Evolutionary conservation across 2,113 vertebrate species (phyloP), one percentile per base, ranked within the genome.

Genomic region (Tragelaphus imberbis): DNA sequence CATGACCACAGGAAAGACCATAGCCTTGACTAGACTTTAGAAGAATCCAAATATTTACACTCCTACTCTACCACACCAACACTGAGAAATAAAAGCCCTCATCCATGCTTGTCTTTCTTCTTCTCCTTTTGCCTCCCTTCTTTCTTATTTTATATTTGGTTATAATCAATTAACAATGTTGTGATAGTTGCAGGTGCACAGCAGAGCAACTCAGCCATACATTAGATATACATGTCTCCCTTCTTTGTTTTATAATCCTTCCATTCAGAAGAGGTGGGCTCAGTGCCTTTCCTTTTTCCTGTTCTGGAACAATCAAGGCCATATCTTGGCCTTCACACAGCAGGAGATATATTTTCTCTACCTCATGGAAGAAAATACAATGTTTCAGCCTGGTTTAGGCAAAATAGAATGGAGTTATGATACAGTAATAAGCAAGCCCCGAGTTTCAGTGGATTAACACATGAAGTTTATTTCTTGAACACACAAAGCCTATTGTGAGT

Each of bases 391-490:
- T 58, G 5, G 88, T 88, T 36, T 33, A 88, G 30, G 88, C 27
- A 85, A 97, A 82, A 25, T 15, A 56, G 6, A 2, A 58, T 55
- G 87, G 58, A 95, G 30, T 84, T 96, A 94, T 68, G 44, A 33
- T 92, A 4, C 49, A 63, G 44, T 33, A 93, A 84, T 58, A 91
- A 93, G 13, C 21, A 94, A 33, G 2, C 3, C 28, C 33, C 0
- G 15, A 88, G 75, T 79, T 53, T 63, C 33, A 30, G 16, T 63
- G 27, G 40, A 96, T 92, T 61, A 47, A 82, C 8, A 94, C 4
- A 85, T 71, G 40, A 80, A 87, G 16, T 80, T 85, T 85, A 81
- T 94, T 96, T 94, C 63, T 58, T 90, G 90, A 84, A 90, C 33
- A 63, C 21, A 44, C 63, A 59, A 63, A 82, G 11, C 87, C n/a